Evolutionary conservation across 2,113 vertebrate genomes (phyloP), one percentile per base, ranked within the genome.

Genomic region (Amazona vittata): DNA sequence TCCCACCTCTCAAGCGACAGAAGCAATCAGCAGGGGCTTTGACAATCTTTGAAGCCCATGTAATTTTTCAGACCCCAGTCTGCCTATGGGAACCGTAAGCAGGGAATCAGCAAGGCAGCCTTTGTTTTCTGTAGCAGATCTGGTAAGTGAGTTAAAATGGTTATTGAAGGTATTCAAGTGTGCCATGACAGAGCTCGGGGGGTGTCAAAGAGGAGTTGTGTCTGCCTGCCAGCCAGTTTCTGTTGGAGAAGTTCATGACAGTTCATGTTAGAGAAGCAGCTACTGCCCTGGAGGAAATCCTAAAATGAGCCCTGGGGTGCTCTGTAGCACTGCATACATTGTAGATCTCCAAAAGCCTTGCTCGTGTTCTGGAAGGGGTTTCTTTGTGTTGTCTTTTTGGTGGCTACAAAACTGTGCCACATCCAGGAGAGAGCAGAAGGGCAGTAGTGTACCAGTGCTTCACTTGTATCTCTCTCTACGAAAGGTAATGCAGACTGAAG

Each of bases 401-500:
- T 88, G 67, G 33, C 62, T 37, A 7, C 1, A 3, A 24, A 62
- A 20, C 5, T 0, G 41, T 39, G 55, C 33, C 10, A 4, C 35
- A 2, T 37, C 3, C 47, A 55, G 71, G 57, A 69, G 62, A 16
- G 26, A 55, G 47, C 50, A 75, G 16, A 75, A 50, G 59, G 75
- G 57, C 75, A n/a, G 41, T 2, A 43, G 69, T 2, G 33, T 63
- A 7, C 63, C 4, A 1, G 37, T 21, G 52, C n/a, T 47, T 13
- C 5, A 4, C 0, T 0, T 7, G 28, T 62, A 11, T 49, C 49
- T 46, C 33, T 50, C 18, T 4, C 31, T 70, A 68, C 0, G 2
- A 10, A 10, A 12, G 20, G 44, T 3, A 60, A 4, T 17, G 35
- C 10, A 35, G 24, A 8, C 64, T n/a, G 64, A 53, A 69, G 24